phyloP scores from a whole-genome alignment of 2,888 invertebrate species.

The Sesia apiformis region DNA sequence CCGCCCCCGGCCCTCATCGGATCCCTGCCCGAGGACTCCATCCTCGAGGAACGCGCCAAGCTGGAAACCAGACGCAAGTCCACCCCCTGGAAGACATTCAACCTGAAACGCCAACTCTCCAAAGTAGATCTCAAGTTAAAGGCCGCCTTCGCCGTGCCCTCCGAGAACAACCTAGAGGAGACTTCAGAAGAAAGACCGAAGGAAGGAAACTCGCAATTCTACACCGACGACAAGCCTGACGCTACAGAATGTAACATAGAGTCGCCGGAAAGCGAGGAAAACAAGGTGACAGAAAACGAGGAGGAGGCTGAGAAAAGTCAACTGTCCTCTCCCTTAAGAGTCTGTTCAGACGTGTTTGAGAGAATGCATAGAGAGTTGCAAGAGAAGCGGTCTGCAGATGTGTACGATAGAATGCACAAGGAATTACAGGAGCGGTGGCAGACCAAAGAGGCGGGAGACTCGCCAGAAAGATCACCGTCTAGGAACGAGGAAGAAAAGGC shows the following conservation, averaged over 20 bases:
- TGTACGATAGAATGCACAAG: slow-evolving; percentile 18
- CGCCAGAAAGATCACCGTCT: slow-evolving; percentile 24
- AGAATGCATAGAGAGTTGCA: slow-evolving; percentile 55
- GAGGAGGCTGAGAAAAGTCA: slow-evolving; percentile 20
- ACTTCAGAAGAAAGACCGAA: slow-evolving; percentile 21
- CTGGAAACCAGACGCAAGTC: slow-evolving; percentile 77
- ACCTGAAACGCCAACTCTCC: slow-evolving; percentile 86
- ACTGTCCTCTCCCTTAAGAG: slow-evolving; percentile 42
- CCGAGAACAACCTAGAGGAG: slow-evolving; percentile 53
- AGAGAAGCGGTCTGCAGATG: slow-evolving; percentile 29
- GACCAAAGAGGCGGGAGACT: slow-evolving; percentile 32
- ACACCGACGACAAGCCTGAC: slow-evolving; percentile 43
- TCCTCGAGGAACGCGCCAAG: slow-evolving; percentile 23
- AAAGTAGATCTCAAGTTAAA: slow-evolving; percentile 85
- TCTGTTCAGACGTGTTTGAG: slow-evolving; percentile 54
- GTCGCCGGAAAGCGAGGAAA: slow-evolving; percentile 28
- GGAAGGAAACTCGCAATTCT: slow-evolving; percentile 50
- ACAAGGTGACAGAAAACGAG: slow-evolving; percentile 15
- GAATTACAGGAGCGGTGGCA: slow-evolving; percentile 55
- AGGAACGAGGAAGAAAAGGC: slow-evolving; percentile 23
- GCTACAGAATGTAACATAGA: slow-evolving; percentile 26
- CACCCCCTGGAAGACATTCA: slow-evolving; percentile 84
- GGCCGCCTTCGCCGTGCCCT: slow-evolving; percentile 73
- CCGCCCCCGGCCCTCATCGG: slow-evolving; percentile 11
- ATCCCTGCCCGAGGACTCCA: slow-evolving; percentile 30